Conservation (phyloP, 2,797 vertebrate species). For the Gobio occitaniae region DNA sequence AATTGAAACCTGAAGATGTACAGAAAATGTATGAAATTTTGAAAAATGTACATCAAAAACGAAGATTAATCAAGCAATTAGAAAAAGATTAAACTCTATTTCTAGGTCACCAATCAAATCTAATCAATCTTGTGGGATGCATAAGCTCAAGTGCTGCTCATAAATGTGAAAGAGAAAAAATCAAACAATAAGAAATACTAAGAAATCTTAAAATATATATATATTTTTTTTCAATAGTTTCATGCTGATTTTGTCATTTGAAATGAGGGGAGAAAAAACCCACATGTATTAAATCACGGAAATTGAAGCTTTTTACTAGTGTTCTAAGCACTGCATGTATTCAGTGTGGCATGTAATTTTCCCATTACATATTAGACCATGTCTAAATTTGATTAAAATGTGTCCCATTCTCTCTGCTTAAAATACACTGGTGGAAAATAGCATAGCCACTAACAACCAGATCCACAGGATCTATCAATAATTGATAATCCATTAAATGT, state of each 20-base stretch:
- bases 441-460: not conserved
- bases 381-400: not conserved
- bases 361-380: not conserved
- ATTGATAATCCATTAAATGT: conserved; percentile 54
- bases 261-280: not conserved
- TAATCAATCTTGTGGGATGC: not conserved
- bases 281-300: not conserved
- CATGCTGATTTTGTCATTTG: not conserved
- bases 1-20: not conserved
- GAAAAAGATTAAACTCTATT: not conserved
- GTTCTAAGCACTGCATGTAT: not conserved
- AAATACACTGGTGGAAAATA: not conserved
- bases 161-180: not conserved
- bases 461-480: conserved; percentile 39
- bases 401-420: not conserved
- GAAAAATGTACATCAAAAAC: not conserved
- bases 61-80: not conserved
- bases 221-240: not conserved
- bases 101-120: not conserved
- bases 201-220: not conserved
- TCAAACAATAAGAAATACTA: not conserved
- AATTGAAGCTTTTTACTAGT: not conserved
- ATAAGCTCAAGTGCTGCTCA: not conserved
- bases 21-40: not conserved
- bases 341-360: not conserved